Conservation (phyloP, 2,797 vertebrate genomes). For the Scolopax bukidnonensis region DNA sequence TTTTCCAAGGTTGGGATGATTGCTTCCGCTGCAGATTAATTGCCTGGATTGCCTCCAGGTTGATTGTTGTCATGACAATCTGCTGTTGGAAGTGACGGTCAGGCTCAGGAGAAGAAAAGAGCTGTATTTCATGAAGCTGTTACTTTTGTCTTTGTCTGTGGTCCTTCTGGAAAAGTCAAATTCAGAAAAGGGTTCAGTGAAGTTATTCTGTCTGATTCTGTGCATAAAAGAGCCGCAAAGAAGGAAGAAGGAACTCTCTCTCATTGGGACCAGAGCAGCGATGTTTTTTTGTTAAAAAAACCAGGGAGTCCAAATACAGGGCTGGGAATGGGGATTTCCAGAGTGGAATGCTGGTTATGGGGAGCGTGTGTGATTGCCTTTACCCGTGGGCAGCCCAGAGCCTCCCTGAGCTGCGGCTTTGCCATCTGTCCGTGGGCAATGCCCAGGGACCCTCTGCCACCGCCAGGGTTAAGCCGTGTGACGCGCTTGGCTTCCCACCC, state of each 20-base stretch:
- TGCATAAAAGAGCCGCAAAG: not conserved
- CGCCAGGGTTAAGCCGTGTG: not conserved
- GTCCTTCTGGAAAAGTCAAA: constrained; percentile 12
- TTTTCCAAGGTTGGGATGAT: constrained; percentile 3
- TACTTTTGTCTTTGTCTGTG: constrained; percentile 27
- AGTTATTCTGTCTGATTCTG: not conserved
- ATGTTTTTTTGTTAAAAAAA: not conserved
- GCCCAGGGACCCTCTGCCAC: not conserved
- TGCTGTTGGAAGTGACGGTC: constrained; percentile 46
- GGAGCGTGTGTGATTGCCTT: not conserved
- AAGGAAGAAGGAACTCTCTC: not conserved
- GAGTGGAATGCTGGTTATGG: not conserved
- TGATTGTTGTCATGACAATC: constrained; percentile 70
- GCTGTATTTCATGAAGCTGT: constrained; percentile 3
- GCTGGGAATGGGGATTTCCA: not conserved
- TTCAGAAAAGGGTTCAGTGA: not conserved
- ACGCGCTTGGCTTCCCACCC: not conserved
- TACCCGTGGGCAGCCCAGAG: not conserved
- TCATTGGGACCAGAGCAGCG: not conserved
- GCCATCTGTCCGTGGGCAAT: not conserved
- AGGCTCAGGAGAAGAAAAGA: constrained; percentile 31
- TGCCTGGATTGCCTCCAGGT: constrained; percentile 62
- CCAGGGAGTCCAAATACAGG: not conserved
- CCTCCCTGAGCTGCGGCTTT: not conserved
- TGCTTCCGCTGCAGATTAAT: constrained; percentile 46